Evolutionary conservation across 2,888 invertebrate genomes (phyloP).

Genomic region (Dasypolia templi): DNA sequence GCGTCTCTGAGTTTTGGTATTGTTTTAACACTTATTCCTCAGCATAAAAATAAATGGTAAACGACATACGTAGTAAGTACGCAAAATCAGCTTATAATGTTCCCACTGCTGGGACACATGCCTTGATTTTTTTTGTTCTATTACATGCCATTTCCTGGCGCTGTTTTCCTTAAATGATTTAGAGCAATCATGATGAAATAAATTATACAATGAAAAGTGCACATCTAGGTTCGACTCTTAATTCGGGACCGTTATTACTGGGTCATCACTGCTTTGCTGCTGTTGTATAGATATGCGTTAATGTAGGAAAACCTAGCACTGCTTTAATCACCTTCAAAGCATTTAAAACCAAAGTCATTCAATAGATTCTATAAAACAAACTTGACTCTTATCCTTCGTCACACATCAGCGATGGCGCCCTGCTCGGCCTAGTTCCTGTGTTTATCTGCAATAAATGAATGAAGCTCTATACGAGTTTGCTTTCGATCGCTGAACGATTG

Average conservation of each 20-base stretch:
- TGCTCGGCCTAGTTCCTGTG: constrained; percentile 72
- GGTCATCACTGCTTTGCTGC: background rate
- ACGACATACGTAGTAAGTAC: background rate
- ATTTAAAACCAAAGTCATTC: background rate
- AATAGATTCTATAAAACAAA: constrained; percentile 23
- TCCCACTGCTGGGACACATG: background rate
- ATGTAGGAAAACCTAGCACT: background rate
- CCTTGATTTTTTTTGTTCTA: too few relatives aligned
- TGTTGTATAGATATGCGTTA: background rate
- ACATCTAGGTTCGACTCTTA: background rate
- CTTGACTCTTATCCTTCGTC: constrained; percentile 46
- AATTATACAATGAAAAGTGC: background rate
- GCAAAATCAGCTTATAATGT: background rate
- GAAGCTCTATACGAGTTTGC: constrained; percentile 56
- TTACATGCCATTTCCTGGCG: too few relatives aligned
- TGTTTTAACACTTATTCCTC: background rate
- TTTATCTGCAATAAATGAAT: constrained; percentile 73
- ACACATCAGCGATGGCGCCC: constrained; percentile 33
- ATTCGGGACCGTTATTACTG: background rate
- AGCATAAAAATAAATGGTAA: background rate
- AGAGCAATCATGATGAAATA: too few relatives aligned
- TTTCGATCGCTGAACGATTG: constrained; percentile 51
- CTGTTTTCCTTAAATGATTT: too few relatives aligned
- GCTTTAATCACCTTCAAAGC: background rate
- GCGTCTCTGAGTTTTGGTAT: background rate